phyloP scores from a whole-genome alignment of 2,888 invertebrate species.

The Callinectes sapidus region DNA sequence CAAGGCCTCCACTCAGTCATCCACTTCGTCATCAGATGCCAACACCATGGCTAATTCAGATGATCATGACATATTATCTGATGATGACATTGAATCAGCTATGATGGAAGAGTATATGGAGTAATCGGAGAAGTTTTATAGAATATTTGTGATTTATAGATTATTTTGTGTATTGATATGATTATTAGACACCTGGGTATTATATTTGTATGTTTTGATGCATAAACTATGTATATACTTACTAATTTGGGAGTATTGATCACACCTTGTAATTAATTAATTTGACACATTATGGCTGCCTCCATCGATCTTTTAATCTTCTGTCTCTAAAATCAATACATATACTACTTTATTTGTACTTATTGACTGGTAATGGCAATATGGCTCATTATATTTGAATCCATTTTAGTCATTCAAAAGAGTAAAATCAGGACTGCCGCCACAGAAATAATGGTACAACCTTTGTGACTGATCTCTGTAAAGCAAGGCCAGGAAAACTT shows the following conservation, averaged over 20 bases:
- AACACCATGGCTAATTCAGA: background rate
- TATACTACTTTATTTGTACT: too few relatives aligned
- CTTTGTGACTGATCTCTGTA: too few relatives aligned
- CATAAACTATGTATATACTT: background rate
- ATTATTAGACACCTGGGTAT: background rate
- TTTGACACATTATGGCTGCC: background rate
- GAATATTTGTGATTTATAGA: background rate
- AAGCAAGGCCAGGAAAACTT: too few relatives aligned
- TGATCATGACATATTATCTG: conserved; percentile 42
- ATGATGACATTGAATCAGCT: conserved; percentile 49
- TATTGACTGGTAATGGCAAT: too few relatives aligned
- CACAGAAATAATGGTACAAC: too few relatives aligned
- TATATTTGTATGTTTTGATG: background rate
- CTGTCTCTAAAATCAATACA: background rate
- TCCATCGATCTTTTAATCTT: background rate
- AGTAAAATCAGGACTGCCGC: too few relatives aligned
- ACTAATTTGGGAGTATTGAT: too few relatives aligned
- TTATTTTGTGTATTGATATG: background rate
- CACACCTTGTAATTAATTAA: too few relatives aligned
- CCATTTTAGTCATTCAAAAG: too few relatives aligned
- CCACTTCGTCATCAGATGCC: background rate
- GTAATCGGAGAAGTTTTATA: background rate
- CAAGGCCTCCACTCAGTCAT: background rate
- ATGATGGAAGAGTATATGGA: conserved; percentile 51
- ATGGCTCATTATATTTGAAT: too few relatives aligned